phyloP scores from a whole-genome alignment of 2,113 vertebrate genomes.

The Sterrhoptilus dennistouni region DNA sequence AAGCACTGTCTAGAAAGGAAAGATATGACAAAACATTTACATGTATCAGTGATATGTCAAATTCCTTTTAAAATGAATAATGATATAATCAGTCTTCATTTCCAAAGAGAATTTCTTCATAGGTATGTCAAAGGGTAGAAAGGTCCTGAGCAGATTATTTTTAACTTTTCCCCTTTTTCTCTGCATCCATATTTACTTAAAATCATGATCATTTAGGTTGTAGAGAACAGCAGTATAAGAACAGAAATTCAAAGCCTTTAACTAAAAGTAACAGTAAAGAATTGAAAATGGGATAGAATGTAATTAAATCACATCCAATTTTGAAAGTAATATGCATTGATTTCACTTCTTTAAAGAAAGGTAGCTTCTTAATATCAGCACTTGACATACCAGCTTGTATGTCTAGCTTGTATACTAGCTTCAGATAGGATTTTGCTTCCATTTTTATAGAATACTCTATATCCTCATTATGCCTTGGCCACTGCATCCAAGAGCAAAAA shows the following conservation, averaged over 20 bases:
- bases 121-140: not conserved
- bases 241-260: not conserved
- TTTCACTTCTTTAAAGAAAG: conserved; percentile 27
- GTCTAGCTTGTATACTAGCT: not conserved
- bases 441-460: not conserved
- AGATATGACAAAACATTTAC: not conserved
- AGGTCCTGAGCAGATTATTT: not conserved
- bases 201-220: not conserved
- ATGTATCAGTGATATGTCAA: not conserved
- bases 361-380: not conserved
- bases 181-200: not conserved
- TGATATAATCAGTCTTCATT: not conserved
- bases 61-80: not conserved
- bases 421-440: not conserved
- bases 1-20: not conserved
- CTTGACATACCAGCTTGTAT: not conserved
- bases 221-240: not conserved
- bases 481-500: not conserved
- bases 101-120: not conserved
- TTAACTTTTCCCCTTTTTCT: not conserved
- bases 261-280: conserved; percentile 18
- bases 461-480: not conserved
- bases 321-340: not conserved
- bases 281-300: conserved; percentile 19
- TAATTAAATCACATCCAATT: conserved; percentile 29